Evolutionary conservation across 1,140 invertebrate genomes (phyloP).

Genomic region (Plectrocnemia conspersa): DNA sequence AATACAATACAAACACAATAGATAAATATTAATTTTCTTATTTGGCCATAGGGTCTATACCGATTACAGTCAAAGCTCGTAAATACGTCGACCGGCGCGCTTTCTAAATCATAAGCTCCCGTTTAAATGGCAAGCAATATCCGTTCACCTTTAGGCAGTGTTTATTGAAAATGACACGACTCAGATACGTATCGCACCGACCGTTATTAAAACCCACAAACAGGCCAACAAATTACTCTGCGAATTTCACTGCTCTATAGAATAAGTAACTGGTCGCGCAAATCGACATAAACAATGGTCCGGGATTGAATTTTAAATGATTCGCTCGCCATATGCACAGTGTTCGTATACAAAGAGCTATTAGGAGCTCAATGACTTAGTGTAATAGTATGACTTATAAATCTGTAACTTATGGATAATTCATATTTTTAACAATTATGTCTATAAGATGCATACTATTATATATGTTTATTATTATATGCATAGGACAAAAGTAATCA

Average conservation of each 20-base stretch:
- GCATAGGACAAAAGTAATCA: too few species aligned
- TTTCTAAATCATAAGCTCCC: constrained; percentile 26
- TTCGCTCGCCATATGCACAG: too few species aligned
- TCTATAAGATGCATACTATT: too few species aligned
- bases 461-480: too few species aligned
- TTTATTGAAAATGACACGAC: constrained; percentile 21
- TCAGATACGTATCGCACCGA: background rate
- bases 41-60: constrained; percentile 7
- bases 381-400: too few species aligned
- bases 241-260: background rate
- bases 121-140: constrained; percentile 26
- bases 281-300: background rate
- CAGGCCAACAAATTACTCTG: background rate
- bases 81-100: constrained; percentile 10
- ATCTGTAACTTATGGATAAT: too few species aligned
- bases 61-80: constrained; percentile 20
- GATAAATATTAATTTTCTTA: background rate
- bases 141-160: constrained; percentile 9
- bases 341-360: too few species aligned
- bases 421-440: too few species aligned
- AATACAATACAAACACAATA: background rate
- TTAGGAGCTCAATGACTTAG: too few species aligned
- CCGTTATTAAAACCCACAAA: too few species aligned
- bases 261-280: background rate
- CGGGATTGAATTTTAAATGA: too few species aligned